Evolutionary conservation across 2,888 invertebrate genomes (phyloP).

Genomic region (Hirtodrosophila cameraria): DNA sequence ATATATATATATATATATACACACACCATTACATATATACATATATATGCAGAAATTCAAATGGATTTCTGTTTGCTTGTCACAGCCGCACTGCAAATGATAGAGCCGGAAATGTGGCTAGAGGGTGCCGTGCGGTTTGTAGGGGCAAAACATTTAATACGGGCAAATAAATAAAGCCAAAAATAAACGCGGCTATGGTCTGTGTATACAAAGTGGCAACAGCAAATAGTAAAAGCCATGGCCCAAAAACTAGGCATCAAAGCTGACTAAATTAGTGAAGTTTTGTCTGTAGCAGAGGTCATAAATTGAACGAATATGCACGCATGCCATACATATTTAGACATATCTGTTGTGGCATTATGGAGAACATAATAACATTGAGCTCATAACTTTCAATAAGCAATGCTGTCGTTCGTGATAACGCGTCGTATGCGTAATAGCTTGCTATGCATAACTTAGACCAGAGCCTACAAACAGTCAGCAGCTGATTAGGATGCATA

Average conservation of each 20-base stretch:
- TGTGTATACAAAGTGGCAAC: slow-evolving; percentile 54
- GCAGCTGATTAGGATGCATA: slow-evolving; percentile 60
- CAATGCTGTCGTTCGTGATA: slow-evolving; percentile 53
- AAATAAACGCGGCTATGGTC: slow-evolving; percentile 51
- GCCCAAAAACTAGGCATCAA: not conserved
- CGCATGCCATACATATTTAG: slow-evolving; percentile 10
- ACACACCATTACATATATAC: too few species aligned
- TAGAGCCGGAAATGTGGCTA: slow-evolving; percentile 28
- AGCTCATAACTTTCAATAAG: slow-evolving; percentile 71
- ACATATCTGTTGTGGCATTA: slow-evolving; percentile 27
- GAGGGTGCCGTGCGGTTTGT: too few species aligned
- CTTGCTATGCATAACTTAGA: slow-evolving; percentile 41
- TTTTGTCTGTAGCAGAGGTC: slow-evolving; percentile 53
- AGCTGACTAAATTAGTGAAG: slow-evolving; percentile 69
- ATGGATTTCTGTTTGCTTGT: slow-evolving; percentile 43
- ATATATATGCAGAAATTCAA: slow-evolving; percentile 43
- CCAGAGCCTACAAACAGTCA: slow-evolving; percentile 1
- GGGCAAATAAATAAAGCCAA: slow-evolving; percentile 70
- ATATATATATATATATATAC: too few species aligned
- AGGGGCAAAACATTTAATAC: slow-evolving; percentile 63
- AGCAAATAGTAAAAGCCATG: slow-evolving; percentile 31
- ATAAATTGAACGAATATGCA: slow-evolving; percentile 55
- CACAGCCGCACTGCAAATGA: slow-evolving; percentile 40
- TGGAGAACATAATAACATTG: slow-evolving; percentile 23
- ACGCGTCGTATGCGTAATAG: slow-evolving; percentile 65